Evolutionary conservation across 2,888 invertebrate genomes (phyloP).

Genomic region (Atrina japonica): DNA sequence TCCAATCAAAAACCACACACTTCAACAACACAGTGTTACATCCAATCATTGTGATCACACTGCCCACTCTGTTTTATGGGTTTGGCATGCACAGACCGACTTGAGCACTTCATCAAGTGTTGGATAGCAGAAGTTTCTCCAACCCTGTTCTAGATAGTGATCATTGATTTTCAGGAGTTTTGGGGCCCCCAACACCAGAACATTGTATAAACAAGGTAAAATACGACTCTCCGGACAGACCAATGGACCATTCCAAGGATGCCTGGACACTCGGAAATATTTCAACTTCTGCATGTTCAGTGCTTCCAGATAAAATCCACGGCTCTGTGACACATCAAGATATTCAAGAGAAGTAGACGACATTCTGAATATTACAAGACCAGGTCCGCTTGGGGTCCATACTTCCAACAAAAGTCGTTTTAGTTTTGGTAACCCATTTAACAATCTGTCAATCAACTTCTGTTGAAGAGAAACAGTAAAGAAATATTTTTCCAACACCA

Average conservation of each 20-base stretch:
- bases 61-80: slow-evolving; percentile 71
- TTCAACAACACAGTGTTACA: no score
- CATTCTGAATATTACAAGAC: slow-evolving; percentile 69
- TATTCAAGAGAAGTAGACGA: slow-evolving; percentile 70
- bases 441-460: slow-evolving; percentile 63
- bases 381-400: slow-evolving; percentile 76
- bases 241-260: slow-evolving; percentile 75
- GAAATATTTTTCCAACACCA: slow-evolving; percentile 77
- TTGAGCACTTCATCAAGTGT: slow-evolving; percentile 72
- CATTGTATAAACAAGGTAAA: slow-evolving; percentile 75
- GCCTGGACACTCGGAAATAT: slow-evolving; percentile 72
- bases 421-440: slow-evolving; percentile 63
- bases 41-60: no score
- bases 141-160: slow-evolving; percentile 67
- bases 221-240: slow-evolving; percentile 62
- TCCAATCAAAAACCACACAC: no score
- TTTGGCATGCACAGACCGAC: slow-evolving; percentile 73
- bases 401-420: slow-evolving; percentile 75
- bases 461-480: slow-evolving; percentile 74
- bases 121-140: slow-evolving; percentile 61
- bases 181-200: slow-evolving; percentile 72
- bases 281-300: slow-evolving; percentile 70
- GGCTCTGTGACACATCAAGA: slow-evolving; percentile 78
- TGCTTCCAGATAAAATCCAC: slow-evolving; percentile 74
- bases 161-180: slow-evolving; percentile 73